Conservation (phyloP, 1,140 invertebrate genomes). For the Orussus abietinus region DNA sequence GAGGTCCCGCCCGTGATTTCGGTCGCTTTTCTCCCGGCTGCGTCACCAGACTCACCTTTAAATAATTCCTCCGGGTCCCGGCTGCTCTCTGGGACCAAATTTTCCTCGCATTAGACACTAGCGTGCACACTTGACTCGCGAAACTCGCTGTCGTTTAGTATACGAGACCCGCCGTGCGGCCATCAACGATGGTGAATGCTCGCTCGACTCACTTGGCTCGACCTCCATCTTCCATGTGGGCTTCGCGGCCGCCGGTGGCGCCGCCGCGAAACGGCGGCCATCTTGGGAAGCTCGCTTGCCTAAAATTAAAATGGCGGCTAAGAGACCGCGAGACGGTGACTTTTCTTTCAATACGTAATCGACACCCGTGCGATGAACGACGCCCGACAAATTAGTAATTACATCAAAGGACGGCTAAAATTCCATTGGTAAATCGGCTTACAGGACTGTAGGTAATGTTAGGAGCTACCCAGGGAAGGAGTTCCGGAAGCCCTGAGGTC, state of each 20-base stretch:
- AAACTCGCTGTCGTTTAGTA: slow-evolving; percentile 19
- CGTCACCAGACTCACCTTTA: slow-evolving; percentile 19
- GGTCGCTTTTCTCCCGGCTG: slow-evolving; percentile 10
- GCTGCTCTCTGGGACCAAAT: slow-evolving; percentile 11
- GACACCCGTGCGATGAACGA: too few species aligned
- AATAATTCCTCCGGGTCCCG: slow-evolving; percentile 4
- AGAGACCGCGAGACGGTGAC: slow-evolving; percentile 1
- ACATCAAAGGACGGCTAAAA: too few species aligned
- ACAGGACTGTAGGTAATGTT: too few species aligned
- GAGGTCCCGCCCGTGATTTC: slow-evolving; percentile 17
- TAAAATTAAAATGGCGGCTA: slow-evolving; percentile 7
- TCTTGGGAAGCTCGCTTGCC: slow-evolving; percentile 5
- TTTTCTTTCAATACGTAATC: too few species aligned
- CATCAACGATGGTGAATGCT: slow-evolving; percentile 42
- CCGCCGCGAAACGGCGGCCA: slow-evolving; percentile 18
- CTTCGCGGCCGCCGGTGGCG: slow-evolving; percentile 19
- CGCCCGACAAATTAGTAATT: too few species aligned
- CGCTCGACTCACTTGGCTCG: slow-evolving; percentile 29
- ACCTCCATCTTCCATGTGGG: slow-evolving; percentile 40
- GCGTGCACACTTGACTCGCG: slow-evolving; percentile 16
- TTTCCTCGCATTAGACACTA: slow-evolving; percentile 26
- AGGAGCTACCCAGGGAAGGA: too few species aligned
- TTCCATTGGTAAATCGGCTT: too few species aligned
- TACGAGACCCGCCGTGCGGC: slow-evolving; percentile 20
- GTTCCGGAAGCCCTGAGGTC: too few species aligned